Conservation (phyloP, 2,113 vertebrate genomes). For the Tetrao urogallus region DNA sequence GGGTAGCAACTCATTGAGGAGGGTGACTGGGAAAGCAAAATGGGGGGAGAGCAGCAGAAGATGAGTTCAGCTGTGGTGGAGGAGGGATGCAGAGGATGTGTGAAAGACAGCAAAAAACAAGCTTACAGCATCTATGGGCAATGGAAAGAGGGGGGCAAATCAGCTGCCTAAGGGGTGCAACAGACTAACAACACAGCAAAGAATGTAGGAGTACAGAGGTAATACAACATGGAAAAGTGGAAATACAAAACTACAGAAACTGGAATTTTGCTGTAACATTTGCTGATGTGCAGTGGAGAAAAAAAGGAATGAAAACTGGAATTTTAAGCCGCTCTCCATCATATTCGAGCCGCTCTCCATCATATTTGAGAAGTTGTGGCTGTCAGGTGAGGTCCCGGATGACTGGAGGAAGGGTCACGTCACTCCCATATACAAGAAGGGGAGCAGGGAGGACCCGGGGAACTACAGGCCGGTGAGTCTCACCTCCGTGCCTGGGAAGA, state of each 20-base stretch:
- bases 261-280: neutral
- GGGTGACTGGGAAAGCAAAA: neutral
- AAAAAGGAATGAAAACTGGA: neutral
- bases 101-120: neutral
- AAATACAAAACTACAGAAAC: neutral
- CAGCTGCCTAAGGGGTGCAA: neutral
- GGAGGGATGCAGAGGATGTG: neutral
- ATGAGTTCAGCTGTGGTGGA: neutral
- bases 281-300: neutral
- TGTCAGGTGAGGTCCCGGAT: too few relatives aligned
- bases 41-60: neutral
- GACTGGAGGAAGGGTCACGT: too few relatives aligned
- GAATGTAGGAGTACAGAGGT: neutral
- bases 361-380: too few relatives aligned
- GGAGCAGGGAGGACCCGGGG: too few relatives aligned
- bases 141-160: neutral
- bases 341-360: too few relatives aligned
- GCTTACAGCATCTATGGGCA: neutral
- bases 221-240: neutral
- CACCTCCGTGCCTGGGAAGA: too few relatives aligned
- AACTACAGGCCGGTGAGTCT: too few relatives aligned
- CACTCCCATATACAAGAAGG: too few relatives aligned
- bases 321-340: too few relatives aligned
- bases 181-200: too few relatives aligned
- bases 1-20: neutral